These are phyloP conservation scores for Parnassius mnemosyne DNA, from an alignment of 2,888 invertebrate species.

Conservation along the genomic window DNA sequence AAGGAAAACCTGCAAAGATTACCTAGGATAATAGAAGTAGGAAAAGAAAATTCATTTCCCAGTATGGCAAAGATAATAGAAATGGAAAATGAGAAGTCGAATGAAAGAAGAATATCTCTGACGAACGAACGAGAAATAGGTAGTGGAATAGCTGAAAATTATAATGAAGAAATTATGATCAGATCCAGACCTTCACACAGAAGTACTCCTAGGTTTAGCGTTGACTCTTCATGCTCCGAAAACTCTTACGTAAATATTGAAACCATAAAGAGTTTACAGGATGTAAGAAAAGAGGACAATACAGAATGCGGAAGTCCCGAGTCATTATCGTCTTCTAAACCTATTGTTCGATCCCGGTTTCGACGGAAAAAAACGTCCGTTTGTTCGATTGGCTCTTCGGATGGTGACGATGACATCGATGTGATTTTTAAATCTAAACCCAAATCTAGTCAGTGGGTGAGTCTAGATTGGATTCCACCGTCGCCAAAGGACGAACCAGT, in stretches of 20 bases:
- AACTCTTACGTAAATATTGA: constrained; percentile 80
- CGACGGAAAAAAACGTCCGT: constrained; percentile 76
- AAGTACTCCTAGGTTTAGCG: constrained; percentile 73
- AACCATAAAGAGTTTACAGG: constrained; percentile 76
- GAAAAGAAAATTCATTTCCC: constrained; percentile 67
- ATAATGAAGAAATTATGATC: constrained; percentile 60
- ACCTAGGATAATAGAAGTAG: constrained; percentile 63
- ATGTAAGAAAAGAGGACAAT: constrained; percentile 71
- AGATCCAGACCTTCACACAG: constrained; percentile 65
- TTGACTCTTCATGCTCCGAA: constrained; percentile 79
- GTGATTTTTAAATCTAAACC: constrained; percentile 80
- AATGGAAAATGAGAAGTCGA: constrained; percentile 76
- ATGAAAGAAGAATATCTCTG: constrained; percentile 72
- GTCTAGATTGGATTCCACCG: constrained; percentile 78
- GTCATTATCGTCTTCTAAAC: constrained; percentile 57
- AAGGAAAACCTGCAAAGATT: constrained; percentile 61
- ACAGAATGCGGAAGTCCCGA: constrained; percentile 57
- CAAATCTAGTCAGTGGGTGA: constrained; percentile 80
- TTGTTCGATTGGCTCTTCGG: constrained; percentile 77
- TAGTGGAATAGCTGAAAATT: constrained; percentile 57
- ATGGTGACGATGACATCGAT: constrained; percentile 76
- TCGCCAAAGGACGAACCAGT: constrained; percentile 76
- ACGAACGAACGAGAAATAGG: constrained; percentile 76
- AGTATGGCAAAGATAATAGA: constrained; percentile 77
- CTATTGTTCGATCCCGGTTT: constrained; percentile 64